Base-by-base conservation (phyloP, 2,113 vertebrate species). In the Arenaria interpres region DNA sequence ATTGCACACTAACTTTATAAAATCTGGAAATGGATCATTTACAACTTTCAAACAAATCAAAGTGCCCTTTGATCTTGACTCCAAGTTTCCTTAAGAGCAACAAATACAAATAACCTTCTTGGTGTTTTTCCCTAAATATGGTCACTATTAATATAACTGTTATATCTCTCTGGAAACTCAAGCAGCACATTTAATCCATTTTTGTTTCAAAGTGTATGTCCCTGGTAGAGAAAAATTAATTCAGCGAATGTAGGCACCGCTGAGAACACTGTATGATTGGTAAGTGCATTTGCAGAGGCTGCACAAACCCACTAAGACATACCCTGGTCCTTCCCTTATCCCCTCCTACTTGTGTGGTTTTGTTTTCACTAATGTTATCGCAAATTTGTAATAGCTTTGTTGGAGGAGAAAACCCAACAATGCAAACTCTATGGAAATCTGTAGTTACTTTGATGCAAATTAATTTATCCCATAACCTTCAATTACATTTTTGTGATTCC, bases 1-100 rank as follows among this genome's bases (percentile, higher is more conserved):
- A 96, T 95, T 97, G 95, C 88, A n/a, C 97, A 97, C 96, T 95
- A 98, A 98, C 97, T 98, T 98, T 97, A 97, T 98, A 95, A 97
- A 97, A 98, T 98, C 97, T 97, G 97, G 97, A 98, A 98, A 98
- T 98, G 97, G 98, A 97, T 98, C 98, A 97, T 98, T 98, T 98
- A 96, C 87, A 98, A 93, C 96, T 98, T 98, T 98, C 97, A 98
- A 98, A 98, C 96, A 98, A 98, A 98, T 98, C 96, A 93, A 98
- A 98, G 95, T 95, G 82, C 78, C 93, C 97, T 98, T 98, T 98
- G 98, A 98, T 99, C 98, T 96, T 92, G 76, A 67, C 88, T 98
- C 97, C 97, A 98, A 98, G 90, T 98, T 97, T 98, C 92, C 97
- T 97, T 97, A 96, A 97, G 68, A 97, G 77, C 77, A 97, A 97